Base-by-base conservation (phyloP, 2,797 vertebrate species). In the Pangasius macronema region DNA sequence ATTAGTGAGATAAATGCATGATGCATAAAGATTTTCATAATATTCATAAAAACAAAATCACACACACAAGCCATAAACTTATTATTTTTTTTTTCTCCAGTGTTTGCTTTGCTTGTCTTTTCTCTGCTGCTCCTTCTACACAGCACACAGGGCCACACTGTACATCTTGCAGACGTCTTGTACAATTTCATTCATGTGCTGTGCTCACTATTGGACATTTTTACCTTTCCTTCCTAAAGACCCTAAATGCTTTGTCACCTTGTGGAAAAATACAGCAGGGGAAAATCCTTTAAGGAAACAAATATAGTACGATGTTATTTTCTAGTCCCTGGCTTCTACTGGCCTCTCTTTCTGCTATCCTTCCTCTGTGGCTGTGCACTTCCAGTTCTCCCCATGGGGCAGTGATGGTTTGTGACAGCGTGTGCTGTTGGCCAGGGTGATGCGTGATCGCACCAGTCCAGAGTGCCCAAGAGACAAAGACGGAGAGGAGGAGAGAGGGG, bases 291-390 rank as follows among this genome's bases (percentile, higher is more conserved):
- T 86, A 85, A 84, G 83, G 88, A 82, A 51, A 88, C n/a, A 46
- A 85, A 86, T 80, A 73, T 84, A 84, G 86, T 87, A 79, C 79
- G 5, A 86, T 86, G 61, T 88, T 77, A 51, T 57, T 83, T 73
- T 79, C 70, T 30, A 73, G 87, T 89, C 81, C 65, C 81, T 85
- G 82, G 67, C 55, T 20, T 36, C 24, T 59, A 33, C 81, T 72
- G 53, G 80, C 80, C 51, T 53, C 51, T 85, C 81, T 82, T 86
- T 46, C 83, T 79, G 51, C 46, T 53, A 79, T 75, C 49, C 51
- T 79, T 91, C 85, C 85, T 86, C 72, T 42, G 75, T 90, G 87
- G 92, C 91, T 93, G 92, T 92, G 91, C 92, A 93, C 90, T 93
- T 92, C 87, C 91, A 93, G 92, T 93, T 93, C 91, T 87, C 88